A percentile compares a stretch with the other conserved stretches of the same genome.
These are phyloP conservation scores for Lytechinus pictus DNA, from an alignment of 35 echinoderm and acorn worm genomes.

Conservation along the genomic window DNA sequence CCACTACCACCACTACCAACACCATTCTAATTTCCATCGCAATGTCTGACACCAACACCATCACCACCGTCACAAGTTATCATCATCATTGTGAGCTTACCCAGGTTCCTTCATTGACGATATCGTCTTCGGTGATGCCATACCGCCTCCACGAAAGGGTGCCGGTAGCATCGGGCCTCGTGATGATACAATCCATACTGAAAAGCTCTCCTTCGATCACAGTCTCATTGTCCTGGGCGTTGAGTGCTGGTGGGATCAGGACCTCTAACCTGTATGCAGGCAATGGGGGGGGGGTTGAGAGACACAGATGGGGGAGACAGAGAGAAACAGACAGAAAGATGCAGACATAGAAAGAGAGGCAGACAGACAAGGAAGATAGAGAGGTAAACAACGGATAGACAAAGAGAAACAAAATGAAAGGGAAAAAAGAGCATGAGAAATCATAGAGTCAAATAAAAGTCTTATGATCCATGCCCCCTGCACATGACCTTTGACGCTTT, in stretches of 20 bases:
- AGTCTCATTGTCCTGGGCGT: slow-evolving; percentile 34
- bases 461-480: no score
- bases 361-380: no score
- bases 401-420: no score
- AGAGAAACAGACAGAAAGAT: background rate
- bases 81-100: background rate
- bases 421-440: no score
- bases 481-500: no score
- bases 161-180: background rate
- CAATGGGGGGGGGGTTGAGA: background rate
- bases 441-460: no score
- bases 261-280: background rate
- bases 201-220: background rate
- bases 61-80: background rate
- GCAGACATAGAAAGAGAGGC: no score
- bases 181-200: slow-evolving; percentile 24
- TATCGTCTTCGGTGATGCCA: background rate
- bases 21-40: background rate
- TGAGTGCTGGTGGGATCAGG: slow-evolving; percentile 17
- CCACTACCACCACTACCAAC: background rate
- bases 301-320: no score
- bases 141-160: slow-evolving; percentile 22
- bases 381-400: no score
- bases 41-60: background rate
- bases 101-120: background rate